Evolutionary conservation across 30 jellyfish, hydroid and myxozoan species (phyloP), one percentile per base, ranked within the genome.

Genomic region (Aurelia aurita): DNA sequence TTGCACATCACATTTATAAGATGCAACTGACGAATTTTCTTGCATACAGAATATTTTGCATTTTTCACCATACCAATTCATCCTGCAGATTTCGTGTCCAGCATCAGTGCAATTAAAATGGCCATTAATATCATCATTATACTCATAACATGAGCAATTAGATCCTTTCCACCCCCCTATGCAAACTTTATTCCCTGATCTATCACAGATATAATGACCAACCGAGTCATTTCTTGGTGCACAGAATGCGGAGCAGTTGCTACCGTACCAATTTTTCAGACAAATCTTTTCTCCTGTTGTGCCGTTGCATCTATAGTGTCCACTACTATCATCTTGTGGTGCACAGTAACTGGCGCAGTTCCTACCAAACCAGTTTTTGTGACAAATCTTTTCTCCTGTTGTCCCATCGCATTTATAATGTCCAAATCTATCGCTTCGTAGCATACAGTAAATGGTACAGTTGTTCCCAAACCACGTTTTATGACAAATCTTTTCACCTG

Each of bases 191-290:
- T 23, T 16, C 19, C 67, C 61, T 22, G 67, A n/a, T 3, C 7
- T 18, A 31, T 55, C 32, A 74, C 86, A 74, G 28, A 7, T 16
- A 51, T 26, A 74, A 66, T 86, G 96, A 5, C 90, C 96, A 22
- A 43, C 27, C 9, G 45, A 26, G 32, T 63, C 88, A 49, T 73
- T 70, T 43, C 34, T 21, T 3, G 88, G 39, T 5, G 27, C 67
- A 63, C 95, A 85, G 43, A 20, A 46, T 8, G 16, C 13, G 2
- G 90, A 77, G 69, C 96, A 87, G 58, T 70, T 49, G 12, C 9
- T n/a, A 14, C 88, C 91, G 61, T 61, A 87, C 96, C 96, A 87
- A 65, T 51, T 12, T 5, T 27, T 31, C 14, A 8, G 32, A 34
- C 85, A 72, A 13, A 35, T 25, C 53, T 72, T 72, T 21, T 13